Base-by-base conservation (phyloP, 2,797 vertebrate genomes). In the Spea hammondii region DNA sequence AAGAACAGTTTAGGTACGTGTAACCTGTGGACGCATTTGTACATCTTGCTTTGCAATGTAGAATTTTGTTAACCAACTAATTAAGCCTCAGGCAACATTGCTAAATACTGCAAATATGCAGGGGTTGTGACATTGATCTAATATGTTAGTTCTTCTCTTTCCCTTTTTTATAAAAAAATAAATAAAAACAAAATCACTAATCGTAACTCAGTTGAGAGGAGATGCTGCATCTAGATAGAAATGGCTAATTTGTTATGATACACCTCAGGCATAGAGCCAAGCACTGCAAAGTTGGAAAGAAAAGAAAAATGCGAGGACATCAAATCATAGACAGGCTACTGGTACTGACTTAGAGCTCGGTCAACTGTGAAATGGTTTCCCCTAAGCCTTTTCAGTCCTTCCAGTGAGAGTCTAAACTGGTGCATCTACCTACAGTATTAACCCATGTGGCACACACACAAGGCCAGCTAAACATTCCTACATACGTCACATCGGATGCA, bases 361-460 rank as follows among this genome's bases (percentile, higher is more conserved):
- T 79, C 77, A 79, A 17, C 77, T 79, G 77, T 79, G 70, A 73
- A 79, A 79, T 79, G 55, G 54, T 51, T 66, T 70, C 70, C 77
- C 65, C 65, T 79, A 73, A 79, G 77, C 77, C 53, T 68, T 79
- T 79, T 60, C 70, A 79, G 60, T 79, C 47, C 70, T 79, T 68
- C 65, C 12, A 60, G 17, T 46, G 8, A 14, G 44, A 66, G 62
- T 66, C 46, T 44, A 66, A 78, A 7, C 60, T 44, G 14, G 13
- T 13, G n/a, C 53, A 67, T 14, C 51, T n/a, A n/a, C 53, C 47
- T 6, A 53, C 50, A 79, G 53, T 50, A 78, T 72, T 78, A 78
- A 78, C 76, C 69, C 70, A 66, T 64, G 17, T 72, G 60, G 44
- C 48, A 13, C 5, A 46, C 51, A 51, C 70, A 79, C 32, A 49